phyloP scores from a whole-genome alignment of 2,113 vertebrate species.

The Cynopterus brachyotis region DNA sequence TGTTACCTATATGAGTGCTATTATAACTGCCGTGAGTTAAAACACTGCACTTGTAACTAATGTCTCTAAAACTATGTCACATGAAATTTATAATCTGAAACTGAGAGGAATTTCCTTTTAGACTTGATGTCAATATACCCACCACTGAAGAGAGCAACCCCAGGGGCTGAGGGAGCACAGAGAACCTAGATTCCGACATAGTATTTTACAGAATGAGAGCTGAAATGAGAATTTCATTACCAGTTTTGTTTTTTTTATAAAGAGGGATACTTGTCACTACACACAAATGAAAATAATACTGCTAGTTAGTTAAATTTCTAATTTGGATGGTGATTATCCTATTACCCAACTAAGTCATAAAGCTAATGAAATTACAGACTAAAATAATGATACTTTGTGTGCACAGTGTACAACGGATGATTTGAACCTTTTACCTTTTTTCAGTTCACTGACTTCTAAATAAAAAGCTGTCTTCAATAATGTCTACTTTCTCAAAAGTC shows the following conservation, averaged over 20 bases:
- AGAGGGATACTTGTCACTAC: neutral
- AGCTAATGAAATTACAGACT: neutral
- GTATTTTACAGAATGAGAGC: neutral
- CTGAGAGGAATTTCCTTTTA: neutral
- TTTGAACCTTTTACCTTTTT: neutral
- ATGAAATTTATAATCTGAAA: neutral
- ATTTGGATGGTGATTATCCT: neutral
- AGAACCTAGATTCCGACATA: neutral
- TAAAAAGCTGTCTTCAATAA: neutral
- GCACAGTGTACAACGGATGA: neutral
- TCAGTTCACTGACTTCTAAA: neutral
- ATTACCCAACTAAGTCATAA: neutral
- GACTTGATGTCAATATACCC: neutral
- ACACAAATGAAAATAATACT: constrained; percentile 17
- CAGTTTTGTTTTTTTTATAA: neutral
- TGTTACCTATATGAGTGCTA: neutral
- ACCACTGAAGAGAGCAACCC: neutral
- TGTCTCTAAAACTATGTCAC: neutral
- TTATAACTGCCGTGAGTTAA: neutral
- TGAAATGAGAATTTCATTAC: constrained; percentile 35
- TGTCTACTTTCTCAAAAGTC: neutral
- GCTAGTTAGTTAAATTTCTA: constrained; percentile 14
- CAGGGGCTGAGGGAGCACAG: neutral
- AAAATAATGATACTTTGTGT: neutral
- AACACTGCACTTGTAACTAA: neutral